A percentile compares a stretch with the other conserved stretches of the same genome.
phyloP scores from a whole-genome alignment of 2,113 vertebrate species.

The Sclerurus mexicanus region DNA sequence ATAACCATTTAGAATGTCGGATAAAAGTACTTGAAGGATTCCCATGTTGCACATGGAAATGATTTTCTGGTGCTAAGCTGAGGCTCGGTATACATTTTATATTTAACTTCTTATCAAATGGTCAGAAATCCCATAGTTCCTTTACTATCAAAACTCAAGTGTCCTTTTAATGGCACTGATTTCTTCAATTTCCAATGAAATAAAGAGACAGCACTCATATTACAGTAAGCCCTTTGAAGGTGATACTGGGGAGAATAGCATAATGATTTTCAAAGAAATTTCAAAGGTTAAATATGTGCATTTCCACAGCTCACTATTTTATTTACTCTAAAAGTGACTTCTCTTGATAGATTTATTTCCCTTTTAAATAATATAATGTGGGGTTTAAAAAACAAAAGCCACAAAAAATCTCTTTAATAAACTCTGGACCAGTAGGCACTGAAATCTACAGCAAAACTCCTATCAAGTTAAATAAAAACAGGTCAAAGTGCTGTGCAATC shows the following conservation, averaged over 20 bases:
- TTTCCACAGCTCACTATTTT: neutral
- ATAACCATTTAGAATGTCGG: constrained; percentile 29
- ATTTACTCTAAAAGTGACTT: neutral
- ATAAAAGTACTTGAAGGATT: constrained; percentile 41
- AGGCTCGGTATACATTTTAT: neutral
- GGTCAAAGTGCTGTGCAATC: neutral
- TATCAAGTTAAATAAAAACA: neutral
- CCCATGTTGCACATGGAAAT: constrained; percentile 9
- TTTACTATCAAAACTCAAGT: neutral
- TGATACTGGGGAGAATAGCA: neutral
- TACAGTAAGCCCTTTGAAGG: neutral
- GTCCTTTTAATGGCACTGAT: neutral
- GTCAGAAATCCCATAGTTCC: neutral
- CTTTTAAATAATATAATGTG: neutral
- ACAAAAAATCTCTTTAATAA: neutral
- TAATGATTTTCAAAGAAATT: neutral
- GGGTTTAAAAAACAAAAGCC: neutral
- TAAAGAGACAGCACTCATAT: neutral
- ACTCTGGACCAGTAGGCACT: neutral
- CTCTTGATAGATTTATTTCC: neutral
- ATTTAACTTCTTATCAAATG: neutral
- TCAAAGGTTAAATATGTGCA: neutral
- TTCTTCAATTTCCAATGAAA: neutral
- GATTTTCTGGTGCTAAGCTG: constrained; percentile 12
- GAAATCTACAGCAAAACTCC: neutral